Evolutionary conservation across 1,140 invertebrate species (phyloP), one percentile per base, ranked within the genome.

Genomic region (Agrypnia vestita): DNA sequence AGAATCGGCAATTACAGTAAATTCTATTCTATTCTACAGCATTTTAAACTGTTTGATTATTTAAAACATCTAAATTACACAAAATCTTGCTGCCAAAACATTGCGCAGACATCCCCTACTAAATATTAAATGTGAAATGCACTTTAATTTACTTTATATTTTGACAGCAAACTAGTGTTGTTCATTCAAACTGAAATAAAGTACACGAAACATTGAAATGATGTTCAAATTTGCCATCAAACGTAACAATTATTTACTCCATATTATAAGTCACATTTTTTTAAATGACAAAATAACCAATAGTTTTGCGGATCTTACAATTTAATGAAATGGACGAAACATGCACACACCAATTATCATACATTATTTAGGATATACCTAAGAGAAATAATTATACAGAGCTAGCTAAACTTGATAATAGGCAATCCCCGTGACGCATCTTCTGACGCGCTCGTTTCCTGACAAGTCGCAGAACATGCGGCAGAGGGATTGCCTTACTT

Each of bases 1-100:
- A 83, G 79, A 80, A 80, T 83, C 82, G 82, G 82, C 81, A 83
- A 83, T 83, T 83, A 83, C 82, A 83, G 72, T 83, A 83, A 78
- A 78, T 78, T 51, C 82, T 83, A 83, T 79, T 79, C 82, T 83
- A 83, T 69, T 59, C 82, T 83, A 83, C 82, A 80, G 82, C 79
- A 62, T 83, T 80, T 82, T 79, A 69, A 76, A 80, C 74, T 80
- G 69, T 74, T 80, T 73, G 72, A 80, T 80, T 59, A 80, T 80
- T 83, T 80, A 83, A 82, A 83, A 83, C 79, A 83, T 80, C 82
- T 83, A 80, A 83, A 83, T 80, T 80, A 80, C 77, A 83, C 79
- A 83, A 78, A 78, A 78, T 79, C 21, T 80, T 79, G 82, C 71
- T 80, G 76, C 64, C 76, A 79, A 83, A 78, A 80, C 75, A 78